Base-by-base conservation (phyloP, 2,797 vertebrate genomes). In the Hylomyscus alleni region DNA sequence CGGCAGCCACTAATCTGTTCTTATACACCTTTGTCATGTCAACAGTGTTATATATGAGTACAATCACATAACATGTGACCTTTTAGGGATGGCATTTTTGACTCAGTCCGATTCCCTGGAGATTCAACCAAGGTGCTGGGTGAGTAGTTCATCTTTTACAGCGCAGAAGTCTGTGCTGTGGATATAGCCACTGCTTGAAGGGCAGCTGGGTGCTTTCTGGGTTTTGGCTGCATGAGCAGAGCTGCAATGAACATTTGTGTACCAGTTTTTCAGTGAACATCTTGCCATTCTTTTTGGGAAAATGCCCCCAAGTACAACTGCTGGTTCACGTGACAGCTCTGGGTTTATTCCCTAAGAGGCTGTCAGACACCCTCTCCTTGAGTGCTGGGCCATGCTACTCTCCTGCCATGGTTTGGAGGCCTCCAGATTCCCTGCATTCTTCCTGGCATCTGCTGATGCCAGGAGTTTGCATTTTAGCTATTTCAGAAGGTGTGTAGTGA, bases 251-350 rank as follows among this genome's bases (percentile, higher is more conserved):
- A 93, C 34, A 37, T n/a, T 44, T 69, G 14, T 26, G 26, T 40
- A 29, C 22, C 58, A 37, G 77, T n/a, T 96, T 94, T 76, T 88
- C 73, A 65, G 52, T 50, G 85, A 67, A 73, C 52, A 0, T 34
- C 15, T 87, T 81, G 86, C 82, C 26, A 52, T 69, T 80, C 89
- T 69, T 90, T 91, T 91, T 80, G 89, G 91, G 26, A 86, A 86
- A 76, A 82, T 60, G 83, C n/a, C 82, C 56, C 26, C 3, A 15
- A 89, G 56, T 80, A 29, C 7, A 12, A 65, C 3, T 91, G 78
- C 73, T 83, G 58, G 91, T 76, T 73, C 29, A n/a, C 58, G 29
- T 3, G 37, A 90, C 13, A 44, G 20, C 20, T 76, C 52, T 24
- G n/a, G 24, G 77, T 73, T 94, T 34, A 87, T 83, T 94, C 62